These are phyloP conservation scores for Alcedo atthis DNA, from an alignment of 2,797 vertebrate genomes.

Conservation along the genomic window DNA sequence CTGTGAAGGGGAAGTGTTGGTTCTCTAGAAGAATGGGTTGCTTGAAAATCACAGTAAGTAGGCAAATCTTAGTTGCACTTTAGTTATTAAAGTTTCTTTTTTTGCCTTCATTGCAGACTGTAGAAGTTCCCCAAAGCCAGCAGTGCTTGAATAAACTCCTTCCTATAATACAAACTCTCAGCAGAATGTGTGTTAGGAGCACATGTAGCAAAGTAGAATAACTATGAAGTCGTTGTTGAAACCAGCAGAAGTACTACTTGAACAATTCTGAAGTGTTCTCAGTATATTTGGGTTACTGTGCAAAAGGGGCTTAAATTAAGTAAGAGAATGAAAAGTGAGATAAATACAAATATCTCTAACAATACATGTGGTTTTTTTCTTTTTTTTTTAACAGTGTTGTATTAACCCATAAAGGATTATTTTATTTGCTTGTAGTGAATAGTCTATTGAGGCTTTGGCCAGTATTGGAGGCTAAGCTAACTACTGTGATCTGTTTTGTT, in stretches of 20 bases:
- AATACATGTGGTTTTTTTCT: neutral
- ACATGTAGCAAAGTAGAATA: neutral
- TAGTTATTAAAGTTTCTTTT: neutral
- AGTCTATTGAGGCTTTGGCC: neutral
- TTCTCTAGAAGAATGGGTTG: neutral
- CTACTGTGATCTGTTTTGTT: neutral
- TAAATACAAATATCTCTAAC: neutral
- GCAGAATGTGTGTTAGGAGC: neutral
- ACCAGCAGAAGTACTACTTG: neutral
- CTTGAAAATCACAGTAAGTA: neutral
- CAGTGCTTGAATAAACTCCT: neutral
- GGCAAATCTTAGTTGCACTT: neutral
- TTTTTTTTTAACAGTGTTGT: neutral
- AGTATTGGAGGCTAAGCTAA: neutral
- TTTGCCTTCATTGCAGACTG: neutral
- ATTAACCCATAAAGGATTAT: neutral
- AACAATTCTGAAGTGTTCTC: neutral
- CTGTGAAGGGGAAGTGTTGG: neutral
- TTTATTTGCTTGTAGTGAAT: neutral
- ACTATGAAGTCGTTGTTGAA: neutral
- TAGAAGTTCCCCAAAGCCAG: neutral
- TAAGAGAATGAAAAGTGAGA: neutral
- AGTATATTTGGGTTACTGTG: neutral
- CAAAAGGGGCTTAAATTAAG: neutral
- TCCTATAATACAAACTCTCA: neutral